phyloP scores from a whole-genome alignment of 2,797 vertebrate genomes.

The Todus mexicanus region DNA sequence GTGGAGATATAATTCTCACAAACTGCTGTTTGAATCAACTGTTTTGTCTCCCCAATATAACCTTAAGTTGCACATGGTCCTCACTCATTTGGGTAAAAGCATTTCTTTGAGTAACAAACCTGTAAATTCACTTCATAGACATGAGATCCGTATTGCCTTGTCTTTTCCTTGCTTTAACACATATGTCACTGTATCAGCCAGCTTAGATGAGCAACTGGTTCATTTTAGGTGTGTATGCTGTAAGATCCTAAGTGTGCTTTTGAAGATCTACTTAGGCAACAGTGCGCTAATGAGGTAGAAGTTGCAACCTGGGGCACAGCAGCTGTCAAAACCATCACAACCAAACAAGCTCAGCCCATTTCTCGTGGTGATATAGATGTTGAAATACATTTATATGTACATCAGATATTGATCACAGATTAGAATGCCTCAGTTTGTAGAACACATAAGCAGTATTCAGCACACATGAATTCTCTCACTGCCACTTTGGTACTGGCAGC shows the following conservation, averaged over 20 bases:
- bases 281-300: background rate
- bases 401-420: background rate
- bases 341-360: background rate
- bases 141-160: background rate
- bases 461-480: background rate
- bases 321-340: background rate
- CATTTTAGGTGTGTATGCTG: background rate
- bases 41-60: background rate
- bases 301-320: background rate
- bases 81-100: background rate
- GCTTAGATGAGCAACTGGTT: background rate
- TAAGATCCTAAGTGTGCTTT: background rate
- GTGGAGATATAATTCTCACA: background rate
- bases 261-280: background rate
- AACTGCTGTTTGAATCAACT: background rate
- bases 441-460: background rate
- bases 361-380: background rate
- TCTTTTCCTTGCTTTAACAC: background rate
- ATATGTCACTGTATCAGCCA: background rate
- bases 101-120: background rate
- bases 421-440: background rate
- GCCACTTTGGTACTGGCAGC: background rate
- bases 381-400: background rate
- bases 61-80: background rate
- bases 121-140: background rate